Percentiles rank a stretch among this genome's conserved stretches.
Evolutionary conservation across 1,140 invertebrate genomes (phyloP).

Genomic region (Parasteatoda tepidariorum): DNA sequence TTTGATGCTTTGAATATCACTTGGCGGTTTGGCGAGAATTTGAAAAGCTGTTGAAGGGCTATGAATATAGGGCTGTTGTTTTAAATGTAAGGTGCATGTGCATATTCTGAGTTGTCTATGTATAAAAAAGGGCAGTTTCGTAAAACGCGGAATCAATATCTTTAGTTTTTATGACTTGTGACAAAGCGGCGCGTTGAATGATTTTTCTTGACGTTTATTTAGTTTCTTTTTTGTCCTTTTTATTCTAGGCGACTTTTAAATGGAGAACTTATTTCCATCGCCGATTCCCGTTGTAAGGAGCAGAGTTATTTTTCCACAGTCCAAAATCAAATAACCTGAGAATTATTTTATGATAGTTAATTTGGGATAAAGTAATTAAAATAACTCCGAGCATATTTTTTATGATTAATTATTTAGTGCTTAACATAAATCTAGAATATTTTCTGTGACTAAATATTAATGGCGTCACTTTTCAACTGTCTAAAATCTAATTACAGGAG

Average conservation of each 20-base stretch:
- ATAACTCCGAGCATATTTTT: too few species aligned
- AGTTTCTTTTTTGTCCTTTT: neutral
- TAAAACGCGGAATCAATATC: neutral
- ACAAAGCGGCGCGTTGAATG: neutral
- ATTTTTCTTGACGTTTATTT: neutral
- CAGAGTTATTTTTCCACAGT: too few species aligned
- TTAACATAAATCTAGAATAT: too few species aligned
- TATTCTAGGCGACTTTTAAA: neutral
- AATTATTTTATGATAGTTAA: too few species aligned
- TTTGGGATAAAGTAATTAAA: too few species aligned
- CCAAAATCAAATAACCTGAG: too few species aligned
- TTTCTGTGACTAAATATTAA: too few species aligned
- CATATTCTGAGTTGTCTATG: neutral
- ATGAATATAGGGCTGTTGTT: neutral
- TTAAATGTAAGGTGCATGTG: neutral
- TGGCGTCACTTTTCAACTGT: too few species aligned
- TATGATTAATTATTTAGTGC: too few species aligned
- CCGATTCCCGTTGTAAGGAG: neutral
- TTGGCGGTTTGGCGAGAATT: slow-evolving; percentile 8
- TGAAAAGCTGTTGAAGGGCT: neutral
- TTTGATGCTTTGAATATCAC: neutral
- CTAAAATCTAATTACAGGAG: too few species aligned
- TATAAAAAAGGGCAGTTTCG: neutral
- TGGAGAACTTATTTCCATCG: neutral
- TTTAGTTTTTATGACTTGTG: neutral